Evolutionary conservation across 2,113 vertebrate species (phyloP).

Genomic region (Poeciliopsis prolifica): DNA sequence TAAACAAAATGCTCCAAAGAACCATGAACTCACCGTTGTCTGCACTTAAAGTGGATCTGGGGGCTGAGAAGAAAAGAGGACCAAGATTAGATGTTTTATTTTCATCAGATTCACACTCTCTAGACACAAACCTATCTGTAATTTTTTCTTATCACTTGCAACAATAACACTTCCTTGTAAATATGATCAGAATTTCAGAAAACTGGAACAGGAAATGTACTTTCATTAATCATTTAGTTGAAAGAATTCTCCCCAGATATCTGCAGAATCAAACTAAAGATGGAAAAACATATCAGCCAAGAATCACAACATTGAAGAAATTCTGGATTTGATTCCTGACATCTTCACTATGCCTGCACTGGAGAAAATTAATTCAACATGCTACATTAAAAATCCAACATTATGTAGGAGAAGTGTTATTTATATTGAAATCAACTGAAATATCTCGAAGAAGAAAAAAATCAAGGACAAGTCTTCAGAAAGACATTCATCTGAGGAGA

Average conservation of each 20-base stretch:
- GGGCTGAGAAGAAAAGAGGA: constrained; percentile 46
- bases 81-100: neutral
- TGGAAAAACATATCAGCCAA: neutral
- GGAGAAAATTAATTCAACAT: neutral
- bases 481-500: neutral
- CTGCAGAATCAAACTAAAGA: neutral
- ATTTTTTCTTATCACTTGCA: neutral
- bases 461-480: neutral
- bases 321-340: neutral
- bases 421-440: neutral
- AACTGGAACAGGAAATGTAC: neutral
- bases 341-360: neutral
- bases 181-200: no score
- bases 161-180: neutral
- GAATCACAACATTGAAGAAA: no score
- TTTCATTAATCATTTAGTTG: neutral
- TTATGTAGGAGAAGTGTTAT: neutral
- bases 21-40: constrained; percentile 86
- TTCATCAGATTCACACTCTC: neutral
- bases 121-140: neutral
- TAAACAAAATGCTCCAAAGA: constrained; percentile 49
- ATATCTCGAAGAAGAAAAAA: neutral
- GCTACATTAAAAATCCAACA: neutral
- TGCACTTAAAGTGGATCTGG: constrained; percentile 84
- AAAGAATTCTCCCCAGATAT: neutral